A percentile compares a stretch with the other conserved stretches of the same genome.
phyloP scores from a whole-genome alignment of 1,140 invertebrate species.

The Semibalanus balanoides region DNA sequence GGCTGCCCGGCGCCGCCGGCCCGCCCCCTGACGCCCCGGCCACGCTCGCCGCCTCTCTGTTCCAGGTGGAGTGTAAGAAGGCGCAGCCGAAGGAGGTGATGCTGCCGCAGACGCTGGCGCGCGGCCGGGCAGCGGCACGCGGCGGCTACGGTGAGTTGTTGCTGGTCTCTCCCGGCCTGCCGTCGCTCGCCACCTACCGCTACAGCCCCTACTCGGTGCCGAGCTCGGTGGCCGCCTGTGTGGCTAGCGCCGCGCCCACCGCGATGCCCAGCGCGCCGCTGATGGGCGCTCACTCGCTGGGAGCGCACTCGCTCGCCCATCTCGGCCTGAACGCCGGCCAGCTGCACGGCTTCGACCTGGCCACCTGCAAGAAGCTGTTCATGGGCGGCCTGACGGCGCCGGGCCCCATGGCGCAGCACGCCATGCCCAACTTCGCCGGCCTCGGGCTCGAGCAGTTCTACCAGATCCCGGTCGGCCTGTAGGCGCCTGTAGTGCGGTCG shows the following conservation, averaged over 20 bases:
- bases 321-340: conserved; percentile 13
- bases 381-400: not conserved
- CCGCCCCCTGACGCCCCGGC: too few relatives aligned
- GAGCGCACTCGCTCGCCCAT: conserved; percentile 17
- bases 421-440: not conserved
- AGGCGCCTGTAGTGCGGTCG: not conserved
- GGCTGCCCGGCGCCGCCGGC: too few relatives aligned
- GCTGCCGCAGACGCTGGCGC: conserved; percentile 84
- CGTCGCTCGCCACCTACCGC: conserved; percentile 33
- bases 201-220: conserved; percentile 43
- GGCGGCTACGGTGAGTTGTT: conserved; percentile 86
- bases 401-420: not conserved
- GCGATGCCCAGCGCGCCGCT: conserved; percentile 26
- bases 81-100: conserved; percentile 99
- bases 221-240: conserved; percentile 31
- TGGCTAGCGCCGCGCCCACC: conserved; percentile 31
- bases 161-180: conserved; percentile 49
- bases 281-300: conserved; percentile 17
- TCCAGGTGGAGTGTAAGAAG: conserved; percentile 96
- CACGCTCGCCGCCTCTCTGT: too few relatives aligned
- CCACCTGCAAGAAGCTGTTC: conserved; percentile 6
- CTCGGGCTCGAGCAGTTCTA: conserved; percentile 8
- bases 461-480: not conserved
- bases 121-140: conserved; percentile 77
- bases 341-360: conserved; percentile 9